Evolutionary conservation across 2,888 invertebrate species (phyloP).

Genomic region (Chrysolina haemoptera): DNA sequence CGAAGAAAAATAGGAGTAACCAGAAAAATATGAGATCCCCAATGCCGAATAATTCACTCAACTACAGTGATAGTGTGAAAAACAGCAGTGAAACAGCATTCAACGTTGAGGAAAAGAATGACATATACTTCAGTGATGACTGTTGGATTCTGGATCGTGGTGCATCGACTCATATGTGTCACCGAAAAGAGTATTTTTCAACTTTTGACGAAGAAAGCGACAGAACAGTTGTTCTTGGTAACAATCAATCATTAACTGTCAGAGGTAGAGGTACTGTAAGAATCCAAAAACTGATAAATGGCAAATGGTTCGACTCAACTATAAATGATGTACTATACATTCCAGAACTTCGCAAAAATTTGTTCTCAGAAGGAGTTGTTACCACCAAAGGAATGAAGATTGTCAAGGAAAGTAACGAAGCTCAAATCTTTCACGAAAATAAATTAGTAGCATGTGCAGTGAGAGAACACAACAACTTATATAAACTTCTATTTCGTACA

Average conservation of each 20-base stretch:
- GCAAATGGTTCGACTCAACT: slow-evolving; percentile 50
- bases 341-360: slow-evolving; percentile 58
- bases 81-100: not conserved
- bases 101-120: not conserved
- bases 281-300: slow-evolving; percentile 51
- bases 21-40: too few species aligned
- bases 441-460: not conserved
- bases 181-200: slow-evolving; percentile 41
- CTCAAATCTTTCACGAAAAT: not conserved
- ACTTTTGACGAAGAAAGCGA: slow-evolving; percentile 26
- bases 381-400: slow-evolving; percentile 56
- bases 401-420: not conserved
- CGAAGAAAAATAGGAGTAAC: too few species aligned
- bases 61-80: too few species aligned
- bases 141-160: slow-evolving; percentile 55
- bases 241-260: slow-evolving; percentile 49
- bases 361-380: slow-evolving; percentile 65
- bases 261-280: slow-evolving; percentile 52
- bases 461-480: too few species aligned
- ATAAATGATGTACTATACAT: slow-evolving; percentile 59
- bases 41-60: too few species aligned
- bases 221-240: slow-evolving; percentile 47
- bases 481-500: too few species aligned
- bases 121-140: slow-evolving; percentile 25
- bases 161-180: slow-evolving; percentile 53